Evolutionary conservation across 2,888 invertebrate genomes (phyloP), one percentile per base, ranked within the genome.

Genomic region (Agrotis clavis): DNA sequence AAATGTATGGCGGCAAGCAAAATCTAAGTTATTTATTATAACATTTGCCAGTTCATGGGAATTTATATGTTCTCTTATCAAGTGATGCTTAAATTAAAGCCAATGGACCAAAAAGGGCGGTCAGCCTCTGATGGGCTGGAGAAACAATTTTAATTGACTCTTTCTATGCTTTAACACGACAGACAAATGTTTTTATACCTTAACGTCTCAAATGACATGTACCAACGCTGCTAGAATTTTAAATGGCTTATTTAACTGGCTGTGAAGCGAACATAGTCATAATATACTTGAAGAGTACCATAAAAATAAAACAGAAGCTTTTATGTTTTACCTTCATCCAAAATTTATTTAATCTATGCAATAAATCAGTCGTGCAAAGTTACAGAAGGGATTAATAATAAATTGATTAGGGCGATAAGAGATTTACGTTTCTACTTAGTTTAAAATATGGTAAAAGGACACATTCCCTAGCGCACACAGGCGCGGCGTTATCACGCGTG

Each of bases 371-470:
- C 81, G 81, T 83, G 77, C 67, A 80, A 83, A 81, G 61, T 69
- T 76, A 79, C 66, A 69, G n/a, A 79, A 79, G 72, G 77, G 81
- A 81, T 83, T 83, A 81, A 80, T 82, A 83, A 79, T 78, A 72
- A 73, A 83, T 77, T 82, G 86, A 84, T 84, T 81, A 81, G 63
- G 50, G 25, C 48, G 87, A 89, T 88, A 85, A 70, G 77, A 65
- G 82, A 82, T 83, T 84, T 85, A 80, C 80, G 74, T 80, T 68
- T 68, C 62, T 81, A 84, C 90, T 88, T 87, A 87, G 82, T 79
- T 79, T 85, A 84, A 88, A 86, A 85, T 88, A 88, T 88, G 87
- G 79, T 89, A 89, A 89, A 91, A 92, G 90, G 89, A 90, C 85
- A 82, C 82, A 84, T 81, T 86, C 86, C 83, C 86, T 77, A 80